A percentile compares a stretch with the other conserved stretches of the same genome.
Evolutionary conservation across 2,888 invertebrate species (phyloP).

Genomic region (Leptinotarsa tumamoca): DNA sequence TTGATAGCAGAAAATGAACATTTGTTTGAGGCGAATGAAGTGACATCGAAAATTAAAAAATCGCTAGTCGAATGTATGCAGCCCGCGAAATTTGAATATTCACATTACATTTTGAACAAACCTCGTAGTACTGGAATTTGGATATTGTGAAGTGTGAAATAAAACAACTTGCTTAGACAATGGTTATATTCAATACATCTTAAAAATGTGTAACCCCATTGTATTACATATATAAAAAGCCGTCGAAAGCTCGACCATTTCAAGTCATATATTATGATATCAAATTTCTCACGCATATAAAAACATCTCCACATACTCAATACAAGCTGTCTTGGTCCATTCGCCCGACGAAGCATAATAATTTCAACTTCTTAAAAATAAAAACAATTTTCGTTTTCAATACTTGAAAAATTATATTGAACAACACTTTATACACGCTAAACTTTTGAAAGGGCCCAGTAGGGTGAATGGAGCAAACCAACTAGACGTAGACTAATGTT

Average conservation of each 20-base stretch:
- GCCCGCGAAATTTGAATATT: no score
- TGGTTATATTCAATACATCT: constrained; percentile 67
- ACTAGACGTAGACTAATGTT: constrained; percentile 61
- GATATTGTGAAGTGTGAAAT: constrained; percentile 41
- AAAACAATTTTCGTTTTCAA: constrained; percentile 44
- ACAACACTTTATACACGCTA: constrained; percentile 52
- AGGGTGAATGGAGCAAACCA: constrained; percentile 23
- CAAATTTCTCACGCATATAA: constrained; percentile 66
- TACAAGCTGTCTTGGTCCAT: constrained; percentile 41
- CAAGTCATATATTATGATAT: constrained; percentile 66
- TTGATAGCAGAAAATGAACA: no score
- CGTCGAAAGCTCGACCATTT: constrained; percentile 68
- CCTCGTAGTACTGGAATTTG: no score
- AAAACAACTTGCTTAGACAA: constrained; percentile 60
- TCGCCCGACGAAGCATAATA: constrained; percentile 23
- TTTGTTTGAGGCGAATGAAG: no score
- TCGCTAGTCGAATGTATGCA: no score
- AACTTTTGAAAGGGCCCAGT: constrained; percentile 39
- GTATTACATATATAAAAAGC: constrained; percentile 68
- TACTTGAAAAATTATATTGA: constrained; percentile 43
- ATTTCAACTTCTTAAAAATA: constrained; percentile 43
- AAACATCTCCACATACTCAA: constrained; percentile 63
- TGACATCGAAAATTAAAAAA: no score
- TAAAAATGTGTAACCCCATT: constrained; percentile 67
- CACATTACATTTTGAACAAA: no score